A percentile compares a stretch with the other conserved stretches of the same genome.
phyloP scores from a whole-genome alignment of 2,888 invertebrate genomes.

The Ditylenchus weischeri region DNA sequence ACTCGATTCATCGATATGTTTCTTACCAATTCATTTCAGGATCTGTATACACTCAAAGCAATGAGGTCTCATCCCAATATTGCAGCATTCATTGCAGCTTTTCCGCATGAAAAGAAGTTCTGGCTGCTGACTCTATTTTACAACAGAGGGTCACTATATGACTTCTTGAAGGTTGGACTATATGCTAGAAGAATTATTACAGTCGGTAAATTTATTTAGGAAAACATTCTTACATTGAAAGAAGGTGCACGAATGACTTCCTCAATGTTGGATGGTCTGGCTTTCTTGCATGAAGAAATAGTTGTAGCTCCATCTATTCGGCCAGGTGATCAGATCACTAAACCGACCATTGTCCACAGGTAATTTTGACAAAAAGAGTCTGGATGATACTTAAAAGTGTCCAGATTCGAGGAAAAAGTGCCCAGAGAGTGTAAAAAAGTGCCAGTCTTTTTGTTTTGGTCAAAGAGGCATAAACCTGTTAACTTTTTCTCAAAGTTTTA shows the following conservation, averaged over 20 bases:
- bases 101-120: constrained; percentile 68
- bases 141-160: constrained; percentile 85
- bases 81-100: constrained; percentile 78
- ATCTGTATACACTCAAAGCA: constrained; percentile 76
- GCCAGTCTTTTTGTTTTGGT: constrained; percentile 11
- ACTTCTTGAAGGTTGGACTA: constrained; percentile 74
- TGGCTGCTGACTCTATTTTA: constrained; percentile 96
- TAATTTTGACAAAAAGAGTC: constrained; percentile 18
- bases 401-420: no score
- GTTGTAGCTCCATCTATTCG: constrained; percentile 65
- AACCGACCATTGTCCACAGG: constrained; percentile 91
- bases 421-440: no score
- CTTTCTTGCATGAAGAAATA: constrained; percentile 78
- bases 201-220: constrained; percentile 12
- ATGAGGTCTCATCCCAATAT: constrained; percentile 66
- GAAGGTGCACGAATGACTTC: constrained; percentile 12
- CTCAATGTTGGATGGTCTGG: constrained; percentile 25
- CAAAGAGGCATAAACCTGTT: no score
- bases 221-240: constrained; percentile 10
- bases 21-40: constrained; percentile 59
- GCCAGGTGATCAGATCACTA: constrained; percentile 64
- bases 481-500: no score
- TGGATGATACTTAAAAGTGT: no score
- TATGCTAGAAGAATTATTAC: background rate
- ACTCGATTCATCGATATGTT: background rate